These are phyloP conservation scores for Narcine bancroftii DNA, from an alignment of 2,113 vertebrate species.

Conservation along the genomic window DNA sequence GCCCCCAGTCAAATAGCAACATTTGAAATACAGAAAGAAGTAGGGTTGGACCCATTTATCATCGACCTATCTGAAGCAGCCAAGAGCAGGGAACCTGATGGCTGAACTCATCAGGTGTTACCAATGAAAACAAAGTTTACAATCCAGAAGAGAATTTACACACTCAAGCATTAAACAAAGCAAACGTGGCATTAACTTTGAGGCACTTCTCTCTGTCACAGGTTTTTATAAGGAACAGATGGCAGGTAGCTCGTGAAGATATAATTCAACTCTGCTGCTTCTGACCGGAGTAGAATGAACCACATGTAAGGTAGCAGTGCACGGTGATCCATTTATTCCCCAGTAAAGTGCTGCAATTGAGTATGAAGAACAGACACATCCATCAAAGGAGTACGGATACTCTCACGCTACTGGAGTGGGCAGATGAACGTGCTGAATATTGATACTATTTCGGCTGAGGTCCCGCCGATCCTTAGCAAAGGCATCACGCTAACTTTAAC, in stretches of 20 bases:
- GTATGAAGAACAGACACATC: not conserved
- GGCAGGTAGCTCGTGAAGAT: not conserved
- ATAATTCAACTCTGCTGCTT: not conserved
- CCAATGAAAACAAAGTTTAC: not conserved
- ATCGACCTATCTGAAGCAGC: not conserved
- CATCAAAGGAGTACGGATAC: not conserved
- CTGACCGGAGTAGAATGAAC: not conserved
- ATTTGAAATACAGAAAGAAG: not conserved
- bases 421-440: not conserved
- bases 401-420: too few species aligned
- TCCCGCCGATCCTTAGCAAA: too few species aligned
- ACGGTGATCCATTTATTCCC: not conserved
- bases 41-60: too few species aligned
- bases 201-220: not conserved
- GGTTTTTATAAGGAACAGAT: constrained; percentile 21
- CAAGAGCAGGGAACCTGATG: not conserved
- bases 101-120: not conserved
- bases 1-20: too few species aligned
- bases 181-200: not conserved
- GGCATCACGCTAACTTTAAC: not conserved
- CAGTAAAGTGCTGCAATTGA: not conserved
- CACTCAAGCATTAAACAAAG: not conserved
- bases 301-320: not conserved
- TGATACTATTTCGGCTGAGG: not conserved
- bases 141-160: constrained; percentile 18